These are phyloP conservation scores for Phymatocera aterrima DNA, from an alignment of 2,888 invertebrate genomes.

Conservation along the genomic window DNA sequence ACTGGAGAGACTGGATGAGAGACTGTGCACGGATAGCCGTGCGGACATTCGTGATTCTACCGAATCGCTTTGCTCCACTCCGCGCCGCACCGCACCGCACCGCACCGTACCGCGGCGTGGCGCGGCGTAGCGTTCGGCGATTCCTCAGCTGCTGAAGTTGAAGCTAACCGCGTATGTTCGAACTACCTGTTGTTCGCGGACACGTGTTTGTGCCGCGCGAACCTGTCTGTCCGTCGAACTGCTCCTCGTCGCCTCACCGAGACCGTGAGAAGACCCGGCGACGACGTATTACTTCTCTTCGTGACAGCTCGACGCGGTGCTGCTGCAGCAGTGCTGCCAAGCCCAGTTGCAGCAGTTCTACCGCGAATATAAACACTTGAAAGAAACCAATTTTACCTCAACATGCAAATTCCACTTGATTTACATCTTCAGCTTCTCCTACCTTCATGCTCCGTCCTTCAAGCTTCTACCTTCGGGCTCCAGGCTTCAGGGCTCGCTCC, in stretches of 20 bases:
- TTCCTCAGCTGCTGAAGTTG: conserved; percentile 7
- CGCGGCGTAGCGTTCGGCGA: conserved; percentile 1
- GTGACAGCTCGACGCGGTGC: conserved; percentile 28
- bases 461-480: neutral
- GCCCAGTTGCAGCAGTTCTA: neutral
- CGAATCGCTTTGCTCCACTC: neutral
- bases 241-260: conserved; percentile 20
- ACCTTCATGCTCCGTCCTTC: neutral
- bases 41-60: too few species aligned
- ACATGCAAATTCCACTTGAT: neutral
- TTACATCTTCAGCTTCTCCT: neutral
- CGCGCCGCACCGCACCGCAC: neutral
- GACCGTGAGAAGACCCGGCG: conserved; percentile 41
- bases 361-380: neutral
- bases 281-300: conserved; percentile 35
- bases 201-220: conserved; percentile 45
- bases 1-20: neutral
- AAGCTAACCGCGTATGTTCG: conserved; percentile 19
- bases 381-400: neutral
- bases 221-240: conserved; percentile 34
- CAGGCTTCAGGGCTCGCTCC: too few species aligned
- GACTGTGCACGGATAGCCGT: too few species aligned
- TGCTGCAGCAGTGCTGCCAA: neutral
- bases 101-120: too few species aligned
- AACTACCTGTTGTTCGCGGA: conserved; percentile 42